These are phyloP conservation scores for Rhimphoctona megacephalus DNA, from an alignment of 2,888 invertebrate species.

Conservation along the genomic window DNA sequence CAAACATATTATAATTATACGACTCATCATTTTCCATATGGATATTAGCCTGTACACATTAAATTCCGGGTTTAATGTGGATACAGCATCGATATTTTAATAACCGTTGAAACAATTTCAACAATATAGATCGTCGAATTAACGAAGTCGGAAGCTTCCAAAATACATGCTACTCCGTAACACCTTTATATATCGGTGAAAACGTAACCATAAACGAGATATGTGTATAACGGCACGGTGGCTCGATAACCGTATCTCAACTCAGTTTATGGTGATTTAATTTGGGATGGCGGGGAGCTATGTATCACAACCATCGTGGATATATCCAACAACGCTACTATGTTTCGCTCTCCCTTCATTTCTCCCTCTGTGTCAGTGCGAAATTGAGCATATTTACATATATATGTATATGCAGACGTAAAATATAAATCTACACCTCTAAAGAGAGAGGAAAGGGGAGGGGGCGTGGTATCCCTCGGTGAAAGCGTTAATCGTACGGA, in stretches of 20 bases:
- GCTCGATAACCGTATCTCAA: slow-evolving; percentile 69
- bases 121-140: slow-evolving; percentile 54
- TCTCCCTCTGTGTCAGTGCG: background rate
- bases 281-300: slow-evolving; percentile 75
- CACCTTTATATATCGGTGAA: slow-evolving; percentile 23
- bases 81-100: slow-evolving; percentile 23
- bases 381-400: slow-evolving; percentile 21
- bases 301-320: slow-evolving; percentile 58
- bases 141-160: slow-evolving; percentile 29
- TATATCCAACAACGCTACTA: slow-evolving; percentile 7
- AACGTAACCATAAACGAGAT: slow-evolving; percentile 48
- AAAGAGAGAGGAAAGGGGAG: background rate
- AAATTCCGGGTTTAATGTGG: background rate
- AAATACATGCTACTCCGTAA: slow-evolving; percentile 5
- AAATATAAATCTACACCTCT: background rate
- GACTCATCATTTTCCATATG: background rate
- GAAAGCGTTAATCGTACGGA: slow-evolving; percentile 62
- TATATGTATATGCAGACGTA: background rate
- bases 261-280: slow-evolving; percentile 80
- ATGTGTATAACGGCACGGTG: slow-evolving; percentile 31
- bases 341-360: background rate
- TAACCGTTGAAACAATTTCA: slow-evolving; percentile 53
- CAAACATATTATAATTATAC: background rate
- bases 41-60: background rate
- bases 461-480: slow-evolving; percentile 2